phyloP scores from a whole-genome alignment of 1,140 invertebrate species.

The Kradibia gibbosae region DNA sequence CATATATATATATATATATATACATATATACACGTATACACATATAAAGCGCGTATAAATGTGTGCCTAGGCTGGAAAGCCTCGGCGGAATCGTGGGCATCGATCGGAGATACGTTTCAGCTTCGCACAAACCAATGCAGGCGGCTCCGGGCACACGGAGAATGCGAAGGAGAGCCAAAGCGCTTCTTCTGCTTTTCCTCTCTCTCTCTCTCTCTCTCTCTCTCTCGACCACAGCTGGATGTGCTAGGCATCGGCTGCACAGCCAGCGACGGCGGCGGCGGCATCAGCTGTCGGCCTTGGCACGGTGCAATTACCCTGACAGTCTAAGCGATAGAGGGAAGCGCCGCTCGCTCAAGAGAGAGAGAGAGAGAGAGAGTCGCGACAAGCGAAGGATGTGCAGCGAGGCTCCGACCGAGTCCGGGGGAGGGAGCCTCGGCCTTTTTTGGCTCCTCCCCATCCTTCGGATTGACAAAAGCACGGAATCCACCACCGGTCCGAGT shows the following conservation, averaged over 20 bases:
- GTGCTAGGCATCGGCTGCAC: constrained; percentile 40
- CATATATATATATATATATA: too few species aligned
- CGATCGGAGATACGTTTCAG: background rate
- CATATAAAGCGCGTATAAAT: too few species aligned
- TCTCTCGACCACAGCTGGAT: constrained; percentile 61
- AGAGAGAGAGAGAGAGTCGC: background rate
- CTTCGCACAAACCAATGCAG: background rate
- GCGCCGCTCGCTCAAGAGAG: constrained; percentile 36
- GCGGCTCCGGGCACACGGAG: background rate
- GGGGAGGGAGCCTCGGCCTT: background rate
- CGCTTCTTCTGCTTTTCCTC: constrained; percentile 1
- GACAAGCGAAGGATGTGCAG: background rate
- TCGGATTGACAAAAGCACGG: background rate
- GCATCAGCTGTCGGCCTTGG: constrained; percentile 73
- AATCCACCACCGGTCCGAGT: background rate
- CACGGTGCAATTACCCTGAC: constrained; percentile 72
- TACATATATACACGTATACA: too few species aligned
- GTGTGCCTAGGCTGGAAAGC: too few species aligned
- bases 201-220: too few species aligned
- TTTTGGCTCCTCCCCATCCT: background rate
- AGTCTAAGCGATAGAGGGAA: constrained; percentile 60
- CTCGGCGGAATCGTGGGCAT: background rate
- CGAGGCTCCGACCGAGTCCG: too few species aligned
- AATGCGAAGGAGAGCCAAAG: too few species aligned
- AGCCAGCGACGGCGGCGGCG: constrained; percentile 53